Evolutionary conservation across 2,888 invertebrate species (phyloP), one percentile per base, ranked within the genome.

Genomic region (Trichopoda pennipes): DNA sequence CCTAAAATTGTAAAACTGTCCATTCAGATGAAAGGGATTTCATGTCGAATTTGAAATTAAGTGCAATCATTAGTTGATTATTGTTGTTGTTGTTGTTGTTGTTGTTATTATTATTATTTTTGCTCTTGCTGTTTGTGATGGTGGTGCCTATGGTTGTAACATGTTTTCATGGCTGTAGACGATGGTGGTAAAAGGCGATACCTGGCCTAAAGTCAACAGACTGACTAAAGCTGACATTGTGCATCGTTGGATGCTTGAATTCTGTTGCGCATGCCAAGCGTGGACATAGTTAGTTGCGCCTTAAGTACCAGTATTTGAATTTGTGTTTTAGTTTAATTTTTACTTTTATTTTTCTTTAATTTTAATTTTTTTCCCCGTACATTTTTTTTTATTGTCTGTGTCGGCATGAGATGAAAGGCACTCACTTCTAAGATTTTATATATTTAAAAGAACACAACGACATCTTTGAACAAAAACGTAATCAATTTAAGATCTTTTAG

Each of bases 31-130:
- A 87, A 87, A 87, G 87, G 87, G 86, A 87, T 87, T 87, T 85
- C 87, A 85, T 87, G 87, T 87, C 86, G 85, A 86, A 86, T 86
- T 85, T 86, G 86, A 85, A 85, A 87, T 86, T 86, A 87, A 86
- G 87, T 86, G 85, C 84, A 86, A 86, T 86, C 86, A 87, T 86
- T 87, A 86, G 86, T 85, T 85, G 85, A 85, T 85, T 85, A 74
- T 72, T 76, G 75, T 60, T 80, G 80, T 70, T 70, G 63, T 47
- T 63, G 47, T 66, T 74, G 38, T 51, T 47, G 63, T n/a, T 56
- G 19, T 32, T 63, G 58, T 7, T 61, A n/a, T n/a, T 63, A 49
- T 66, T 74, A 42, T 51, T 47, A 64, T n/a, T 56, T 19, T 32
- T 63, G 58, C 10, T 61, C 32, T 21, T 44, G 58, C 3, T 56